Evolutionary conservation across 2,888 invertebrate species (phyloP), one percentile per base, ranked within the genome.

Genomic region (Julus scanicus): DNA sequence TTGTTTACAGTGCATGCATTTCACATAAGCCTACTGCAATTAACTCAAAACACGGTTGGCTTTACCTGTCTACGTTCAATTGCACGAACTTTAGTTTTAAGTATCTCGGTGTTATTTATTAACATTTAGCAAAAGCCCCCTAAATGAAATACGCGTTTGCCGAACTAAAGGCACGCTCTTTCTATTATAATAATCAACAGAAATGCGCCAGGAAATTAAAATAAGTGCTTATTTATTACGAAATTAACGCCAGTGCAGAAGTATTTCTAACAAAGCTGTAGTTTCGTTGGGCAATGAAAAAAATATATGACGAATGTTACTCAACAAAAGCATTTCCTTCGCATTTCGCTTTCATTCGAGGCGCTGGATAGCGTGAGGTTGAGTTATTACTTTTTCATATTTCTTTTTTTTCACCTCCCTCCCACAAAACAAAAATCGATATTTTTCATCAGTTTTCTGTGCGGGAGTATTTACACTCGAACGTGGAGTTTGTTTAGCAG

Each of bases 381-480:
- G 63, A 71, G 20, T 71, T 71, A 71, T 71, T 71, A 71, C 63
- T 71, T 71, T 71, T 71, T 71, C 63, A 20, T 71, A 9, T 71
- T 71, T 20, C 5, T 71, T 71, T 71, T 71, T 44, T 20, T 8
- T n/a, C n/a, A 20, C 63, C 20, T 57, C n/a, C 57, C 57, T 49
- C 53, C 53, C 17, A 15, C 20, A 71, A 71, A 13, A 13, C 20
- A 71, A 29, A 71, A 71, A 71, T 71, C 63, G 63, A 71, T 71
- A 71, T 71, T 71, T 71, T 71, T 71, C 63, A 71, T 71, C 63
- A 71, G 63, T 9, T n/a, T 71, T 71, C 63, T 71, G 63, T 29
- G 63, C 63, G 63, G 63, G 63, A 71, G 63, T 71, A 20, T 71
- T 71, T 71, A 71, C 63, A 71, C 63, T 71, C 63, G 20, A 71